phyloP scores from a whole-genome alignment of 2,797 vertebrate species.

The Rousettus madagascariensis region DNA sequence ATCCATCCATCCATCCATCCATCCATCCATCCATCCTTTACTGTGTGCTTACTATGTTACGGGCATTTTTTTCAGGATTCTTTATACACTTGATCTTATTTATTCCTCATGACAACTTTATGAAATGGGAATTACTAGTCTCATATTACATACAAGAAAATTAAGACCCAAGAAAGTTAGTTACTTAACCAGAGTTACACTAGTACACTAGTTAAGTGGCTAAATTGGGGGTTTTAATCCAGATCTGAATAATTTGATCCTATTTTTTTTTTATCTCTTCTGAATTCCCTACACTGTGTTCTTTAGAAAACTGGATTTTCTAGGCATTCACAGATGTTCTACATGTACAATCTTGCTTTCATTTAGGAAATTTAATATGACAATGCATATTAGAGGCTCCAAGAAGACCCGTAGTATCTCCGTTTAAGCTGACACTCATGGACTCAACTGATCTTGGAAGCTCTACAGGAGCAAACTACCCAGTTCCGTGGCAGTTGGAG shows the following conservation, averaged over 20 bases:
- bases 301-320: slow-evolving; percentile 24
- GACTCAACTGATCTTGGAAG: not conserved
- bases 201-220: not conserved
- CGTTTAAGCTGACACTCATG: not conserved
- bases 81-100: not conserved
- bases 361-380: not conserved
- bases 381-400: not conserved
- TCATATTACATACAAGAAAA: not conserved
- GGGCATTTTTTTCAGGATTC: not conserved
- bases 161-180: not conserved
- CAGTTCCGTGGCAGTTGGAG: not conserved
- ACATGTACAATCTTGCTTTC: not conserved
- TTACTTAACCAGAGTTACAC: not conserved
- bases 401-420: not conserved
- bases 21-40: not conserved
- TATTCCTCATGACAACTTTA: not conserved
- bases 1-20: not conserved
- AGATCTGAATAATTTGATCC: not conserved
- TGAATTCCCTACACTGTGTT: not conserved
- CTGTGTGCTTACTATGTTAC: not conserved
- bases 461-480: not conserved
- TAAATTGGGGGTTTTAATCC: not conserved
- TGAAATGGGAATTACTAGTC: not conserved
- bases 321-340: not conserved
- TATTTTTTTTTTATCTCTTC: not conserved